Conservation (phyloP, 2,888 invertebrate genomes). For the Cataglyphis altisquamis region DNA sequence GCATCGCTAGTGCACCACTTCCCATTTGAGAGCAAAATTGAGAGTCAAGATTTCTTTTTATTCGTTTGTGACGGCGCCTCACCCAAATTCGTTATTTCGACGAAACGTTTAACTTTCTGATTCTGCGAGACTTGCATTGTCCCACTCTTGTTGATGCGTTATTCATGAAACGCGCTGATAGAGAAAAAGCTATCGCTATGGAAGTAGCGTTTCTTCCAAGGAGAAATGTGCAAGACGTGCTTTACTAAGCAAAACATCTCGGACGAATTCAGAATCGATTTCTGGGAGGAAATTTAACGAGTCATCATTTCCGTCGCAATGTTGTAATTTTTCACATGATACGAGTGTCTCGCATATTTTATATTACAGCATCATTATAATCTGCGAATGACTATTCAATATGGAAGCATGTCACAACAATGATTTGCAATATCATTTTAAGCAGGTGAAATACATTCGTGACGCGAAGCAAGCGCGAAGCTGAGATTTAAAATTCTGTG, state of each 20-base stretch:
- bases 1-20: slow-evolving; percentile 14
- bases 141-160: slow-evolving; percentile 6
- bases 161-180: slow-evolving; percentile 20
- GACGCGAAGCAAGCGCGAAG: slow-evolving; percentile 36
- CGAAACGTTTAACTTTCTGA: slow-evolving; percentile 33
- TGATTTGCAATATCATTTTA: slow-evolving; percentile 46
- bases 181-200: not conserved
- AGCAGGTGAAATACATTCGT: slow-evolving; percentile 20
- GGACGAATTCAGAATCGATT: not conserved
- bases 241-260: not conserved
- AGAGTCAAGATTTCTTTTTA: slow-evolving; percentile 51
- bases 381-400: slow-evolving; percentile 19
- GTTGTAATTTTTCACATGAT: slow-evolving; percentile 1
- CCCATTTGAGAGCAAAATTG: slow-evolving; percentile 43
- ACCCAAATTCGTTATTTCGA: slow-evolving; percentile 21
- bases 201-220: not conserved
- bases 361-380: not conserved
- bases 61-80: slow-evolving; percentile 19
- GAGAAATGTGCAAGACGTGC: slow-evolving; percentile 10
- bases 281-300: slow-evolving; percentile 16
- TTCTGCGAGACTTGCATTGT: not conserved
- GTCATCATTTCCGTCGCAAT: not conserved
- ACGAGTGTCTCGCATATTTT: not conserved
- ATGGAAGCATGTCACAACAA: slow-evolving; percentile 27
- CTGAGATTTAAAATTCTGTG: slow-evolving; percentile 44